These are phyloP conservation scores for Sebastes taczanowskii DNA, from an alignment of 2,797 vertebrate genomes.

Conservation along the genomic window DNA sequence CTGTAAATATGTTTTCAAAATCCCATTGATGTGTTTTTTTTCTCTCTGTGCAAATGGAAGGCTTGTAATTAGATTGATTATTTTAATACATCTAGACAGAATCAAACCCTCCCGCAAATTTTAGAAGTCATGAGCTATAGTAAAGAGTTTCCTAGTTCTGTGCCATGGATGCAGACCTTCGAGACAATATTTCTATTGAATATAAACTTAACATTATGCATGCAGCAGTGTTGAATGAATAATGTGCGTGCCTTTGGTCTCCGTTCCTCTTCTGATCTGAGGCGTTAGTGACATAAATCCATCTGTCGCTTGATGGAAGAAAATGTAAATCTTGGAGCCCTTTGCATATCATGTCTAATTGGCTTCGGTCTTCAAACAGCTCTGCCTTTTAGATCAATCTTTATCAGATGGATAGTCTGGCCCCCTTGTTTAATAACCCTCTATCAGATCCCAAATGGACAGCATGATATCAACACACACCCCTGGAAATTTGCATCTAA, in stretches of 20 bases:
- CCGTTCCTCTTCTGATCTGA: slow-evolving; percentile 71
- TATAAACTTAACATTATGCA: slow-evolving; percentile 74
- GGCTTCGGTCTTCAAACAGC: slow-evolving; percentile 71
- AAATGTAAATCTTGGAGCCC: slow-evolving; percentile 77
- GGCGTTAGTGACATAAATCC: slow-evolving; percentile 77
- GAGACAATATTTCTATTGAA: slow-evolving; percentile 63
- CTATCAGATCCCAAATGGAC: slow-evolving; percentile 41
- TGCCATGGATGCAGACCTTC: slow-evolving; percentile 50
- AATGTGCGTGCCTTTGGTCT: slow-evolving; percentile 74
- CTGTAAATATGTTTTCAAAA: slow-evolving; percentile 78
- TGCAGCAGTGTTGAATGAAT: slow-evolving; percentile 70
- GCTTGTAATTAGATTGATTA: slow-evolving; percentile 78
- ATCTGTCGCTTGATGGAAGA: slow-evolving; percentile 76
- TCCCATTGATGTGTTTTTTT: slow-evolving; percentile 68
- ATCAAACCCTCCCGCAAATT: slow-evolving; percentile 45
- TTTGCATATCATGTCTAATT: slow-evolving; percentile 77
- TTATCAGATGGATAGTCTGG: slow-evolving; percentile 59
- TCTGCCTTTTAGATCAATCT: slow-evolving; percentile 68
- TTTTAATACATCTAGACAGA: slow-evolving; percentile 68
- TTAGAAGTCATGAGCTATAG: slow-evolving; percentile 48
- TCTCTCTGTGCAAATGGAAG: slow-evolving; percentile 59
- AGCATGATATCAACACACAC: slow-evolving; percentile 7
- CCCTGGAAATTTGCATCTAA: slow-evolving; percentile 16
- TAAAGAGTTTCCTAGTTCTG: slow-evolving; percentile 62
- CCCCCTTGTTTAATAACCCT: slow-evolving; percentile 50